A percentile compares a stretch with the other conserved stretches of the same genome.
These are phyloP conservation scores for Oppia nitens DNA, from an alignment of 1,140 invertebrate genomes.

Conservation along the genomic window DNA sequence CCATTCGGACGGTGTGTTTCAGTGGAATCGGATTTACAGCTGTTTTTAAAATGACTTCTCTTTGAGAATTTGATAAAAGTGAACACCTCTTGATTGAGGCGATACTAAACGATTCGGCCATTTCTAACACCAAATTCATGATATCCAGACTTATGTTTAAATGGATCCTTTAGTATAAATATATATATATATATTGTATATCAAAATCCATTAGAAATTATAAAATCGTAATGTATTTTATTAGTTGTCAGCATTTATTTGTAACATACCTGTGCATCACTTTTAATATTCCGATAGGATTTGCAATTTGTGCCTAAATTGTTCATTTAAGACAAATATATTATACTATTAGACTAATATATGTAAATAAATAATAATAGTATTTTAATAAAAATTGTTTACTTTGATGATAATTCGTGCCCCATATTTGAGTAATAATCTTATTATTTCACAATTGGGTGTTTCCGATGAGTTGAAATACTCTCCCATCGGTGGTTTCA, in stretches of 20 bases:
- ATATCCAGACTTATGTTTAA: constrained; percentile 1
- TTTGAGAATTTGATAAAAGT: background rate
- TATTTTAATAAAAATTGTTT: background rate
- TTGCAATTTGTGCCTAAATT: constrained; percentile 6
- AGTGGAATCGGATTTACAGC: constrained; percentile 3
- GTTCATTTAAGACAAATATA: constrained; percentile 6
- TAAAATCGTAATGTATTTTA: background rate
- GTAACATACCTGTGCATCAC: background rate
- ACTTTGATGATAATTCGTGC: constrained; percentile 33
- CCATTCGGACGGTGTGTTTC: background rate
- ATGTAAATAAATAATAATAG: background rate
- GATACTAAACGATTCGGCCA: constrained; percentile 9
- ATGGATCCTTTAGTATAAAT: too few relatives aligned
- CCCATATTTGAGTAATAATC: constrained; percentile 55
- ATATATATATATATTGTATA: too few relatives aligned
- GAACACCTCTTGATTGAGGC: constrained; percentile 6
- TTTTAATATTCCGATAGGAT: constrained; percentile 11
- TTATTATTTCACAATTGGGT: constrained; percentile 46
- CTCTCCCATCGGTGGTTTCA: constrained; percentile 58
- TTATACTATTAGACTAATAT: background rate
- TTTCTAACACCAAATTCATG: background rate
- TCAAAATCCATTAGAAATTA: background rate
- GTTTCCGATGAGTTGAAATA: constrained; percentile 58
- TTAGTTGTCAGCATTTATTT: background rate
- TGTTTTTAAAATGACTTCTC: background rate